Evolutionary conservation across 2,888 invertebrate genomes (phyloP).

Genomic region (Torymus texanus): DNA sequence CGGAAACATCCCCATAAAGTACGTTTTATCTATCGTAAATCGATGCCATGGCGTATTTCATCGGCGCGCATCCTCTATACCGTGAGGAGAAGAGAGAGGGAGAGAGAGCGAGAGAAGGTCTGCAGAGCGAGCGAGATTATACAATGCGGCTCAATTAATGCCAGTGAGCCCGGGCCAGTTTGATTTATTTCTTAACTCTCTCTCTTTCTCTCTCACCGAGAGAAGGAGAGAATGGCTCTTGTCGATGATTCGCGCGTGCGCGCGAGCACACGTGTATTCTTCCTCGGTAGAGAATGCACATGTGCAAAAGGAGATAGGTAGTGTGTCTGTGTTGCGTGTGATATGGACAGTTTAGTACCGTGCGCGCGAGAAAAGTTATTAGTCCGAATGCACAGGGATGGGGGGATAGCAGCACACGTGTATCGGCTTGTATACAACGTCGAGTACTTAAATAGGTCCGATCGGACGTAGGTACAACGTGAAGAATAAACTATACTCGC

Average conservation of each 20-base stretch:
- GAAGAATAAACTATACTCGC: conserved; percentile 1
- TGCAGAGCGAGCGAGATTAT: conserved; percentile 61
- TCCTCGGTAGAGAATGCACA: background rate
- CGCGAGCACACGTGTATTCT: background rate
- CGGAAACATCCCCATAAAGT: conserved; percentile 74
- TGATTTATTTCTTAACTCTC: conserved; percentile 73
- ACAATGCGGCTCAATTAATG: conserved; percentile 75
- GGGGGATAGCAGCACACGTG: background rate
- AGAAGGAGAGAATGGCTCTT: background rate
- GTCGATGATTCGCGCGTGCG: conserved; percentile 11
- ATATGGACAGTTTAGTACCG: conserved; percentile 4
- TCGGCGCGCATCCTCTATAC: conserved; percentile 55
- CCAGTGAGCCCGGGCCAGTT: conserved; percentile 68
- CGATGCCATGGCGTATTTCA: conserved; percentile 73
- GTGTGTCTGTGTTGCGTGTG: too few relatives aligned
- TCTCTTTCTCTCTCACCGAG: background rate
- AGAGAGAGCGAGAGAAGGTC: background rate
- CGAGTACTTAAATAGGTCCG: conserved; percentile 12
- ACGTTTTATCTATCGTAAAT: conserved; percentile 75
- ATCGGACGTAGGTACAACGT: background rate
- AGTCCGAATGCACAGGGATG: conserved; percentile 3
- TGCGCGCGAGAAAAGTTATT: conserved; percentile 29
- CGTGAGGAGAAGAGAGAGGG: conserved; percentile 39
- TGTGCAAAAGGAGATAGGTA: background rate
- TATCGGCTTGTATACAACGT: too few relatives aligned